Percentiles rank a stretch among this genome's conserved stretches.
Conservation (phyloP, 2,113 vertebrate genomes). For the Choloepus hoffmanni region DNA sequence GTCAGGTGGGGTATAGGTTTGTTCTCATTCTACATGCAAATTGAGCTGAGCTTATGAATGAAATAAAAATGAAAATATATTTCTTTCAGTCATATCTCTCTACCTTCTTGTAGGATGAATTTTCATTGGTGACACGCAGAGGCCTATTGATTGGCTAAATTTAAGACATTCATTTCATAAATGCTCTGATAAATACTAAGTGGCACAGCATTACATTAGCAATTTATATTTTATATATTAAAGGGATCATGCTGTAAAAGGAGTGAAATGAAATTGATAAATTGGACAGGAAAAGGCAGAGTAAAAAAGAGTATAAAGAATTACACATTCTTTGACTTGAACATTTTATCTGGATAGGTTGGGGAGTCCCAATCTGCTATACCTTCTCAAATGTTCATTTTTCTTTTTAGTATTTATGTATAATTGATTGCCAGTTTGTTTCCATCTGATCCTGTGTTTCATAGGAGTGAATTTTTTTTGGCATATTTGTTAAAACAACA, state of each 20-base stretch:
- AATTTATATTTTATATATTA: conserved; percentile 50
- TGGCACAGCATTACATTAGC: not conserved
- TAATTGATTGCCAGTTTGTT: not conserved
- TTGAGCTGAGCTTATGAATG: not conserved
- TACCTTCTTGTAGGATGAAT: not conserved
- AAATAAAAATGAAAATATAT: not conserved
- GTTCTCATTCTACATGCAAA: not conserved
- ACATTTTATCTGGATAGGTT: not conserved
- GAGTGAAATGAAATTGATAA: conserved; percentile 27
- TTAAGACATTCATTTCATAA: conserved; percentile 57
- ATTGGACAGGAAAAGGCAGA: conserved; percentile 29
- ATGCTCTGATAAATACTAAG: conserved; percentile 28
- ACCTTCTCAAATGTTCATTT: not conserved
- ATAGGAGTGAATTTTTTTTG: not conserved
- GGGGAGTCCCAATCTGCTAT: not conserved
- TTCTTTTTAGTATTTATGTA: not conserved
- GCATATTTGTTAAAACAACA: conserved; percentile 22
- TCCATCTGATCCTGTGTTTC: not conserved
- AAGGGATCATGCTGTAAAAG: conserved; percentile 20
- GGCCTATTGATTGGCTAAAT: not conserved
- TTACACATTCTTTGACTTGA: not conserved
- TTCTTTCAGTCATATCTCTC: not conserved
- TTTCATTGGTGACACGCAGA: not conserved
- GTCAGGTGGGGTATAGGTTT: conserved; percentile 90
- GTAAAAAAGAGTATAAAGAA: not conserved